Conservation (phyloP, 2,888 invertebrate species). For the Stegophylla sp. region DNA sequence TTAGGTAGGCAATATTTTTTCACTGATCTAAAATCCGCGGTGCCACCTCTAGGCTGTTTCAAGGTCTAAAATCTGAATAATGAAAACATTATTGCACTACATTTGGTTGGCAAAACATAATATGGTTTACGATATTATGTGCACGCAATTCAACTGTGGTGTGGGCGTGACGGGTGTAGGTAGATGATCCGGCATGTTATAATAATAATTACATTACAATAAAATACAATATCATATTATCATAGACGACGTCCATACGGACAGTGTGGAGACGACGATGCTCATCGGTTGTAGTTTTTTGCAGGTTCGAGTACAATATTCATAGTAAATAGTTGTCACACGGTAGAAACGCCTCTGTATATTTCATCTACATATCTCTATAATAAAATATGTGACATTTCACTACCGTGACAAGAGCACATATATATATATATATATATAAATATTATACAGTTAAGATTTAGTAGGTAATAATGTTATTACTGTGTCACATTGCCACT, state of each 20-base stretch:
- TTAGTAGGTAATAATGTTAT: not conserved
- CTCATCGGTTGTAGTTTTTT: not conserved
- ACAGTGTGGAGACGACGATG: not conserved
- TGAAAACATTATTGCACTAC: slow-evolving; percentile 7
- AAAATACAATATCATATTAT: slow-evolving; percentile 19
- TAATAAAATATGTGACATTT: too few relatives aligned
- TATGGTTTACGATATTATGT: not conserved
- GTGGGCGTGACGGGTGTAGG: slow-evolving; percentile 54
- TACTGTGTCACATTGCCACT: not conserved
- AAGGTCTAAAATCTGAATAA: slow-evolving; percentile 29
- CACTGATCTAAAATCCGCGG: not conserved
- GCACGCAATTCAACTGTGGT: slow-evolving; percentile 23
- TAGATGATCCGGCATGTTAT: slow-evolving; percentile 40
- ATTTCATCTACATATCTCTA: too few relatives aligned
- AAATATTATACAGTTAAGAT: slow-evolving; percentile 3
- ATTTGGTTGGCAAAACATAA: slow-evolving; percentile 4
- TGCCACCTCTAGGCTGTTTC: slow-evolving; percentile 4
- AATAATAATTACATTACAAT: slow-evolving; percentile 32
- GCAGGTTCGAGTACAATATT: not conserved
- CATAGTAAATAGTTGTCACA: not conserved
- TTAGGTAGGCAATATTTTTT: not conserved
- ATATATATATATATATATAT: too few relatives aligned
- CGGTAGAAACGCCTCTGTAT: slow-evolving; percentile 15
- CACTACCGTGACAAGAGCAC: slow-evolving; percentile 20
- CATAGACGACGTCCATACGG: not conserved